Percentiles rank a stretch among this genome's conserved stretches.
phyloP scores from a whole-genome alignment of 2,797 vertebrate genomes.

The Ctenopoma kingsleyae region DNA sequence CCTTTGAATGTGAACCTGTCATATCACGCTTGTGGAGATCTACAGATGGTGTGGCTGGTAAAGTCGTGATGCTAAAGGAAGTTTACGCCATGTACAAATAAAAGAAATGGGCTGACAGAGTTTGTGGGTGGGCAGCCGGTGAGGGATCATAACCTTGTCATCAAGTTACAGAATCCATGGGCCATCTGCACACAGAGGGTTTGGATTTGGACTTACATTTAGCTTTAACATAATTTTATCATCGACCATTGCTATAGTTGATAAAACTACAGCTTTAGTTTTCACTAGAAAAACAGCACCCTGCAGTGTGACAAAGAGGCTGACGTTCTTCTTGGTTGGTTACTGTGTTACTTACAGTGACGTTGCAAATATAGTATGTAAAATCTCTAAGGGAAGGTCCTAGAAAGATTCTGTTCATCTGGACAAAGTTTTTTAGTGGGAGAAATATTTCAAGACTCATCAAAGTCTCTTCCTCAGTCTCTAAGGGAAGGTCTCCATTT shows the following conservation, averaged over 20 bases:
- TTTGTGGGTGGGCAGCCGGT: neutral
- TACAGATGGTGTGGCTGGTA: neutral
- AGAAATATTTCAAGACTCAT: too few relatives aligned
- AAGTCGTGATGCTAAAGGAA: conserved; percentile 8
- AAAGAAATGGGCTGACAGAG: conserved; percentile 7
- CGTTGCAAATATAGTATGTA: too few relatives aligned
- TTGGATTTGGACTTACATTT: neutral
- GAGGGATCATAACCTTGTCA: conserved; percentile 6
- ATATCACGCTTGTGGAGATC: neutral
- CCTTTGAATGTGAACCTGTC: conserved; percentile 25
- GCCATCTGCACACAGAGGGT: neutral
- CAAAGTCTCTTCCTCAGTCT: too few relatives aligned
- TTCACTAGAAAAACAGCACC: too few relatives aligned
- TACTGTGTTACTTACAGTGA: too few relatives aligned
- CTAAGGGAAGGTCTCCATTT: too few relatives aligned
- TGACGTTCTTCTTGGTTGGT: too few relatives aligned
- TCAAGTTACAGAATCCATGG: too few relatives aligned
- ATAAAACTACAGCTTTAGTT: neutral
- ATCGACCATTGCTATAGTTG: neutral
- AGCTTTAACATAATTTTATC: neutral
- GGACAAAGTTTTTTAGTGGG: too few relatives aligned
- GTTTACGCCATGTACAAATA: conserved; percentile 28
- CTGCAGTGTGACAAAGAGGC: too few relatives aligned
- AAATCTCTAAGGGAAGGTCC: too few relatives aligned
- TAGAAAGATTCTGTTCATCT: too few relatives aligned